Evolutionary conservation across 2,888 invertebrate species (phyloP).

Genomic region (Chirona hameri): DNA sequence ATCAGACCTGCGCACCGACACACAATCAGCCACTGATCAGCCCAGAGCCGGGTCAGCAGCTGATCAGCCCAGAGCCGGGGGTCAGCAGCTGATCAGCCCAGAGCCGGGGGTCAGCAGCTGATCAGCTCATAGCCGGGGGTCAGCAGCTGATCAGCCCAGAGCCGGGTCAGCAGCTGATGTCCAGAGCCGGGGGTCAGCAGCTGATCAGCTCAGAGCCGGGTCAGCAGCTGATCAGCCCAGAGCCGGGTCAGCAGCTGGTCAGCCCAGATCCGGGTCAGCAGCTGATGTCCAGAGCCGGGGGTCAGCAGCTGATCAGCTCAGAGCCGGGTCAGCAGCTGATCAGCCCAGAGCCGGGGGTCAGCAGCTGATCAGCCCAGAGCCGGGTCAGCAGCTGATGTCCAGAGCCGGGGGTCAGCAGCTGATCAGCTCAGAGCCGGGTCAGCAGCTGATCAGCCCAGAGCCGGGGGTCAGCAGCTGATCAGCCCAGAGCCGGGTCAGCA

Average conservation of each 20-base stretch:
- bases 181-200: background rate
- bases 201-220: background rate
- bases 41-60: background rate
- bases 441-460: background rate
- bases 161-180: background rate
- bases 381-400: too few species aligned
- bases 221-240: background rate
- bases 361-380: background rate
- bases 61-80: too few species aligned
- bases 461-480: background rate
- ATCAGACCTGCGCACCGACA: background rate
- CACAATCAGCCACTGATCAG: background rate
- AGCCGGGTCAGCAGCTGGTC: background rate
- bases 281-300: background rate
- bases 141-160: background rate
- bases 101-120: background rate
- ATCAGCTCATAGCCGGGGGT: background rate
- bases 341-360: background rate
- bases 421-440: background rate
- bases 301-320: too few species aligned
- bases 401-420: too few species aligned
- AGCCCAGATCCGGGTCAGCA: background rate
- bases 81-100: background rate
- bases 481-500: too few species aligned
- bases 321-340: background rate